A percentile compares a stretch with the other conserved stretches of the same genome.
Evolutionary conservation across 2,888 invertebrate species (phyloP).

Genomic region (Cryptocephalus primarius): DNA sequence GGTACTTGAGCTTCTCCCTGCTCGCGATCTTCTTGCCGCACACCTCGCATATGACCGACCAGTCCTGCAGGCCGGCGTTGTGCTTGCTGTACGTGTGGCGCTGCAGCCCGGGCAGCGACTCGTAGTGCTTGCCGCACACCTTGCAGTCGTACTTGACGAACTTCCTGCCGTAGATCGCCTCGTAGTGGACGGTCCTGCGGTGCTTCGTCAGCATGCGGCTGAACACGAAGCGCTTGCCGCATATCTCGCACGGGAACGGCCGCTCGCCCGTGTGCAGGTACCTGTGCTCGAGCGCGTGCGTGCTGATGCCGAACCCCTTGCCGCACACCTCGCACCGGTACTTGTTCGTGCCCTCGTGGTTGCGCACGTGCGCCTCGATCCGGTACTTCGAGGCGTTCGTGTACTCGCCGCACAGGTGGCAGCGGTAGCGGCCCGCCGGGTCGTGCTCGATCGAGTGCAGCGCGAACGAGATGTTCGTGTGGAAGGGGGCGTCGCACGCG

Average conservation of each 20-base stretch:
- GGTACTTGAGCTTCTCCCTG: constrained; percentile 30
- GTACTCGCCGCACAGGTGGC: constrained; percentile 26
- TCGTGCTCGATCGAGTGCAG: constrained; percentile 22
- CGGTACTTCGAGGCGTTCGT: constrained; percentile 25
- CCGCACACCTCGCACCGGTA: constrained; percentile 25
- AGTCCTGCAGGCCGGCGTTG: constrained; percentile 32
- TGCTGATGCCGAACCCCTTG: constrained; percentile 23
- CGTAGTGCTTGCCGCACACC: constrained; percentile 32
- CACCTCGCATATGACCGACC: constrained; percentile 37
- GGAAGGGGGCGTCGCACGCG: constrained; percentile 41
- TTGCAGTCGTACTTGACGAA: constrained; percentile 30
- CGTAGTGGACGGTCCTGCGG: constrained; percentile 37
- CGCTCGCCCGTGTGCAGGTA: constrained; percentile 29
- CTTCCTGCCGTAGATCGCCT: constrained; percentile 28
- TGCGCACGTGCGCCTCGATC: constrained; percentile 32
- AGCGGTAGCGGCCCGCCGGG: constrained; percentile 18
- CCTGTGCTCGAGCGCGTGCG: constrained; percentile 24
- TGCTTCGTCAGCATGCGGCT: constrained; percentile 40
- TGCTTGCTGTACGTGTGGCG: constrained; percentile 24
- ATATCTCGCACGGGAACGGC: constrained; percentile 42
- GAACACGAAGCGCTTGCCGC: constrained; percentile 39
- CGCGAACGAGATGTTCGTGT: constrained; percentile 24
- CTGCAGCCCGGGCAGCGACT: constrained; percentile 24
- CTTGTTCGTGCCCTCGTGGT: constrained; percentile 36
- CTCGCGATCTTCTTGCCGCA: constrained; percentile 31